Percentiles rank a stretch among this genome's conserved stretches.
Conservation (phyloP, 2,797 vertebrate species). For the Ceryle rudis region DNA sequence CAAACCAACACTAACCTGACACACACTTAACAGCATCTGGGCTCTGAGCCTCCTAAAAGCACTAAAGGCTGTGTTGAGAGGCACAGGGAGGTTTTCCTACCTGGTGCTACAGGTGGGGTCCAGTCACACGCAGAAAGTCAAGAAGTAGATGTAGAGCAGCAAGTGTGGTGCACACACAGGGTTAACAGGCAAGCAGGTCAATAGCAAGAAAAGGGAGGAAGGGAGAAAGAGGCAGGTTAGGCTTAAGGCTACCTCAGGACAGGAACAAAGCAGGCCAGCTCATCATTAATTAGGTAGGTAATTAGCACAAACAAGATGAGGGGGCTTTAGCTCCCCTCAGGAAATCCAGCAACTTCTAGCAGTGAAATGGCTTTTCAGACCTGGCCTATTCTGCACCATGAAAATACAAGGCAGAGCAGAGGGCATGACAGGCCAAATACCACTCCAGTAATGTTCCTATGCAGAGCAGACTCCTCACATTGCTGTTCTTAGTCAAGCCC, state of each 20-base stretch:
- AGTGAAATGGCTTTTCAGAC: not conserved
- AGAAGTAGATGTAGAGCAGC: slow-evolving; percentile 57
- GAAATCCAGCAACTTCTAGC: not conserved
- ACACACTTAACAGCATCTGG: not conserved
- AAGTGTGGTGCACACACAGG: slow-evolving; percentile 40
- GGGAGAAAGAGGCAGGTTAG: slow-evolving; percentile 69
- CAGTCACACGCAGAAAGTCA: slow-evolving; percentile 73
- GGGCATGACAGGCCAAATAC: not conserved
- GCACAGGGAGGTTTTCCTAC: slow-evolving; percentile 75
- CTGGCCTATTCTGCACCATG: not conserved
- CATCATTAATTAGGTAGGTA: slow-evolving; percentile 21
- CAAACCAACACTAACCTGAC: not conserved
- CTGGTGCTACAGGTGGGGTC: slow-evolving; percentile 84
- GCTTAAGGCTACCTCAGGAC: slow-evolving; percentile 27
- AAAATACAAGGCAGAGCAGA: not conserved
- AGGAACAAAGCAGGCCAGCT: slow-evolving; percentile 25
- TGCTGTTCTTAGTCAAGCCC: not conserved
- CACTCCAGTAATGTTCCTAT: rapidly evolving
- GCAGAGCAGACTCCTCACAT: not conserved
- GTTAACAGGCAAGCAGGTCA: slow-evolving; percentile 76
- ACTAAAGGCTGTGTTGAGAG: not conserved
- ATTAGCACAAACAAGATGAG: slow-evolving; percentile 9
- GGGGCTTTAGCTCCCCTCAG: not conserved
- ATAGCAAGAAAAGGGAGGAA: slow-evolving; percentile 62
- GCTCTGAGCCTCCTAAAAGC: not conserved